Evolutionary conservation across 2,113 vertebrate species (phyloP), one percentile per base, ranked within the genome.

Genomic region (Nothoprocta pentlandii): DNA sequence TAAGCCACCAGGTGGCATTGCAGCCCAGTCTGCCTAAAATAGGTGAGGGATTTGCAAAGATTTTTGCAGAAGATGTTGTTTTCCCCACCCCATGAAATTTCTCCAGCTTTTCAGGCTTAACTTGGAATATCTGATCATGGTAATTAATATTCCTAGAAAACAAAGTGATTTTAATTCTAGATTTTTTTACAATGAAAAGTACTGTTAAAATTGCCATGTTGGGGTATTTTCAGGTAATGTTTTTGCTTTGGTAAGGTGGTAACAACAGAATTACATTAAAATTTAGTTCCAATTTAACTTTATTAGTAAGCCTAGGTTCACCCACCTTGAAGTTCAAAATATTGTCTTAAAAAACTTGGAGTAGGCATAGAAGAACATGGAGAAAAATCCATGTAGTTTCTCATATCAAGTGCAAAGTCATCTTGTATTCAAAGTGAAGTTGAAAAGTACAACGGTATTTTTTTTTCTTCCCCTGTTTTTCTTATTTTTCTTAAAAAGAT

Each of bases 1-100:
- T 82, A 80, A 88, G 96, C 99, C 99, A 98, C 99, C 98, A 99
- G 99, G 98, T 99, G 99, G 99, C 99, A 98, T 98, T 98, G 96
- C 98, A 98, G 97, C 98, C 98, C 98, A 99, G 97, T 97, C 94
- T 96, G 98, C 97, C 95, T 73, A 69, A 71, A 92, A 77, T 22
- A 62, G 36, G 41, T 69, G 81, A 8, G 92, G 61, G 81, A 80
- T 79, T 75, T 74, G 70, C 47, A 56, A 83, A 46, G 23, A 46
- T 92, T 75, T 83, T 39, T 66, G 32, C 25, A 54, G 46, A 75
- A 80, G n/a, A 19, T 23, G 20, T 81, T 88, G 86, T 42, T 59
- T 62, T 44, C 22, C 64, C 68, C 49, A 62, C 10, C 1, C 19
- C n/a, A 53, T 88, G 79, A 8, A 44, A 85, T 64, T 86, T 82